Evolutionary conservation across 2,113 vertebrate species (phyloP).

Genomic region (Syngnathus scovelli): DNA sequence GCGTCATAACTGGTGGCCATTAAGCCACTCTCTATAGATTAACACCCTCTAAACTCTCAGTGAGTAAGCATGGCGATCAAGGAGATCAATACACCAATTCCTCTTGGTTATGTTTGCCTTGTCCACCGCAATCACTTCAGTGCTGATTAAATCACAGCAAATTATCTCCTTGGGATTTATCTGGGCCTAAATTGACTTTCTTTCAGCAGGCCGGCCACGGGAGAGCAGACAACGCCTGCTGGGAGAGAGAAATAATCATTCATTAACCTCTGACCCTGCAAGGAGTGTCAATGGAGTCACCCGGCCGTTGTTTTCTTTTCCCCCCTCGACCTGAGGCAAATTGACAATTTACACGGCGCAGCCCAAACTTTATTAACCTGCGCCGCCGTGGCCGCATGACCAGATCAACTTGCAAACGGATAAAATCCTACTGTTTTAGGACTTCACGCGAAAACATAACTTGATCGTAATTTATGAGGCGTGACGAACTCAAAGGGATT

Average conservation of each 20-base stretch:
- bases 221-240: constrained; percentile 63
- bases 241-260: constrained; percentile 69
- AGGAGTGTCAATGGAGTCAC: constrained; percentile 57
- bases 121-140: constrained; percentile 54
- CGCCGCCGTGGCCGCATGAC: constrained; percentile 30
- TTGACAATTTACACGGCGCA: constrained; percentile 48
- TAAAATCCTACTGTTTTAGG: not conserved
- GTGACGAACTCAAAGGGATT: constrained; percentile 43
- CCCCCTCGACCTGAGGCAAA: constrained; percentile 37
- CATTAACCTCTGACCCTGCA: constrained; percentile 73
- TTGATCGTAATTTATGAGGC: constrained; percentile 37
- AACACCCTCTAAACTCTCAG: constrained; percentile 37
- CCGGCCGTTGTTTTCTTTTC: constrained; percentile 31
- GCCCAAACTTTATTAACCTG: constrained; percentile 60
- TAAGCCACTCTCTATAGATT: constrained; percentile 56
- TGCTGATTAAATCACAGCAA: constrained; percentile 63
- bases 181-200: constrained; percentile 63
- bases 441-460: constrained; percentile 32
- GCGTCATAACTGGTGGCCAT: constrained; percentile 44
- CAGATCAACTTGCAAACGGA: constrained; percentile 6
- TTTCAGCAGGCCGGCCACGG: constrained; percentile 59
- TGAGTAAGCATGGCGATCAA: constrained; percentile 31
- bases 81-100: constrained; percentile 67
- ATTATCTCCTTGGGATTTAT: constrained; percentile 63
- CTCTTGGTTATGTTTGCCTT: constrained; percentile 63